Conservation (phyloP, 2,888 invertebrate species). For the Sepioteuthis lessoniana region DNA sequence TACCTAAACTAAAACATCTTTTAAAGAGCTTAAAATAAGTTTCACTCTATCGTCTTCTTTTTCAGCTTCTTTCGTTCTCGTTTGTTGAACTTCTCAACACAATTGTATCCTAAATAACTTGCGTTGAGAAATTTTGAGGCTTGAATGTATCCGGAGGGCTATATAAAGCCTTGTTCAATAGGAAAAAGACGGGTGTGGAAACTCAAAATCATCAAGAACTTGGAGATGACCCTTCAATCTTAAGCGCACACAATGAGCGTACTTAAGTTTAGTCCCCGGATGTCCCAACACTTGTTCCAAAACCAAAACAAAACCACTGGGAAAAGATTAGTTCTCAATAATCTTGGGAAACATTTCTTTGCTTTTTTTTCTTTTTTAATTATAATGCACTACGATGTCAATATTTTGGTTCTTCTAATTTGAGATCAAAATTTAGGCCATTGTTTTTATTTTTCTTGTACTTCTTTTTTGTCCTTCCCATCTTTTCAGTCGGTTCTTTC, state of each 20-base stretch:
- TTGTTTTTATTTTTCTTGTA: too few relatives aligned
- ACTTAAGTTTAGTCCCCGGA: constrained; percentile 10
- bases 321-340: neutral
- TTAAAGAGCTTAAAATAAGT: neutral
- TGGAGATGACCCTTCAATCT: neutral
- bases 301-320: neutral
- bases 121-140: neutral
- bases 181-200: neutral
- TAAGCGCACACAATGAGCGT: neutral
- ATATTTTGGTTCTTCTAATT: neutral
- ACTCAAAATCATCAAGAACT: neutral
- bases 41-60: neutral
- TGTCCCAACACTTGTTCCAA: neutral
- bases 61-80: neutral
- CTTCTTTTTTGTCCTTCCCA: too few relatives aligned
- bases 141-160: neutral
- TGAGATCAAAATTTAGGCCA: neutral
- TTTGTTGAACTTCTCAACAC: neutral
- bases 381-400: too few relatives aligned
- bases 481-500: too few relatives aligned
- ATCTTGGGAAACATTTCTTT: neutral
- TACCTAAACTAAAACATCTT: neutral
- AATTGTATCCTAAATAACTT: neutral
- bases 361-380: too few relatives aligned
- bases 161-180: neutral